phyloP scores from a whole-genome alignment of 2,888 invertebrate genomes.

The Hypselothyrea guttata region DNA sequence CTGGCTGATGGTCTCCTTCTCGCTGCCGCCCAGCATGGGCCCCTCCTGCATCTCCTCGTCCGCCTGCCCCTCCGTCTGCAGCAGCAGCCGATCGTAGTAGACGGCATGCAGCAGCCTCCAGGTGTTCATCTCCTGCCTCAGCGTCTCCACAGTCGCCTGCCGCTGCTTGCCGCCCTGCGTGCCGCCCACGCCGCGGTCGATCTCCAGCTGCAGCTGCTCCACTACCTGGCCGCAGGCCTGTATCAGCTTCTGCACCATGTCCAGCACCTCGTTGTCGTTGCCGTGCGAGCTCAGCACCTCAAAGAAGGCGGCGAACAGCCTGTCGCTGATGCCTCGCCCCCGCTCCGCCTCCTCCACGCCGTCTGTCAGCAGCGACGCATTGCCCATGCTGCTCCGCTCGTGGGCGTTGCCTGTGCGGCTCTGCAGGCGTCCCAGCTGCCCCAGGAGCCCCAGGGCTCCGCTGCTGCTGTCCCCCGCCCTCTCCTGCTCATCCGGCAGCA shows the following conservation, averaged over 20 bases:
- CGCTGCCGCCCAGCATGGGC: slow-evolving; percentile 83
- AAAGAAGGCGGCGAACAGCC: slow-evolving; percentile 79
- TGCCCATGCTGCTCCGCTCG: slow-evolving; percentile 41
- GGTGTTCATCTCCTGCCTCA: slow-evolving; percentile 93
- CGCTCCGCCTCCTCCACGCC: slow-evolving; percentile 40
- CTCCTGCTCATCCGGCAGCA: slow-evolving; percentile 69
- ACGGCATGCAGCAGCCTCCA: slow-evolving; percentile 93
- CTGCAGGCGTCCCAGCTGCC: slow-evolving; percentile 26
- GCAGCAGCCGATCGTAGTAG: slow-evolving; percentile 89
- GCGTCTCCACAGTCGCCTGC: slow-evolving; percentile 82
- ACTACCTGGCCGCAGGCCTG: slow-evolving; percentile 71
- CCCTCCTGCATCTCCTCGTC: slow-evolving; percentile 79
- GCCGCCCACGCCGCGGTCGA: slow-evolving; percentile 44
- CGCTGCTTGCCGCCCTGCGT: slow-evolving; percentile 36
- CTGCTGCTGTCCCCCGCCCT: slow-evolving; percentile 43
- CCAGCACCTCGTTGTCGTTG: slow-evolving; percentile 75
- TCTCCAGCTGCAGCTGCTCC: slow-evolving; percentile 72
- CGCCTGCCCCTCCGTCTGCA: slow-evolving; percentile 74
- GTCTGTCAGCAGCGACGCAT: slow-evolving; percentile 22
- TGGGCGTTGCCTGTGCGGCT: slow-evolving; percentile 23
- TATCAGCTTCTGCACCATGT: slow-evolving; percentile 75
- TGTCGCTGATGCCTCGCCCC: slow-evolving; percentile 72
- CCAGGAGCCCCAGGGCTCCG: slow-evolving; percentile 23
- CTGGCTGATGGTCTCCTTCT: slow-evolving; percentile 82
- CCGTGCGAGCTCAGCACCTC: slow-evolving; percentile 79